These are phyloP conservation scores for Barnardius zonarius DNA, from an alignment of 2,113 vertebrate species.

Conservation along the genomic window DNA sequence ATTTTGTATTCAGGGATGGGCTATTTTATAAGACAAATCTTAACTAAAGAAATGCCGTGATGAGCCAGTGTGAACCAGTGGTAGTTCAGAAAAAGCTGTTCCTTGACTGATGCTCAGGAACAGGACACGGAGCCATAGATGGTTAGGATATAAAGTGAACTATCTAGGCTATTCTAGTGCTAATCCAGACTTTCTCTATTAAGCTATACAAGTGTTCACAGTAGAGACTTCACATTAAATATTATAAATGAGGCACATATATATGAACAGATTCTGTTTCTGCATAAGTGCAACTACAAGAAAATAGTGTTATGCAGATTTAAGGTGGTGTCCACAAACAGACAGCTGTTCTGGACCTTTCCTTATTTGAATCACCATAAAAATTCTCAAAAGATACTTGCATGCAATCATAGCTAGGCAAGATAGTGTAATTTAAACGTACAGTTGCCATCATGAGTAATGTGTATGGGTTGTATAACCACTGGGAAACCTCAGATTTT, in stretches of 20 bases:
- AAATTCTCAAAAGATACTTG: background rate
- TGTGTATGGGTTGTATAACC: background rate
- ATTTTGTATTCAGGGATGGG: background rate
- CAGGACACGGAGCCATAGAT: background rate
- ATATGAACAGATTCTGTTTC: background rate
- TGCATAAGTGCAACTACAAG: background rate
- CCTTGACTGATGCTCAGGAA: background rate
- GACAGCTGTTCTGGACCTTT: background rate
- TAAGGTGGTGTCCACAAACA: background rate
- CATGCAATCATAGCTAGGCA: background rate
- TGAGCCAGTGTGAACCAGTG: background rate
- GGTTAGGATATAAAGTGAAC: background rate
- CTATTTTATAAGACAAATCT: background rate
- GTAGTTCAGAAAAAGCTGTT: background rate
- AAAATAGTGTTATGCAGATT: background rate
- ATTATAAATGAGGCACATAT: background rate
- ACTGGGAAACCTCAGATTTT: slow-evolving; percentile 36
- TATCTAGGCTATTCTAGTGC: background rate
- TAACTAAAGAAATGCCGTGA: background rate
- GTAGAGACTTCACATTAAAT: background rate
- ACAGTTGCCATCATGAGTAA: background rate
- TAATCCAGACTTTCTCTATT: background rate
- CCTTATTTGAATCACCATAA: background rate
- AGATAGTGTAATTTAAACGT: background rate
- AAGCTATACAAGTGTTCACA: background rate